A percentile compares a stretch with the other conserved stretches of the same genome.
phyloP scores from a whole-genome alignment of 2,888 invertebrate genomes.

The Parascotia fuliginaria region DNA sequence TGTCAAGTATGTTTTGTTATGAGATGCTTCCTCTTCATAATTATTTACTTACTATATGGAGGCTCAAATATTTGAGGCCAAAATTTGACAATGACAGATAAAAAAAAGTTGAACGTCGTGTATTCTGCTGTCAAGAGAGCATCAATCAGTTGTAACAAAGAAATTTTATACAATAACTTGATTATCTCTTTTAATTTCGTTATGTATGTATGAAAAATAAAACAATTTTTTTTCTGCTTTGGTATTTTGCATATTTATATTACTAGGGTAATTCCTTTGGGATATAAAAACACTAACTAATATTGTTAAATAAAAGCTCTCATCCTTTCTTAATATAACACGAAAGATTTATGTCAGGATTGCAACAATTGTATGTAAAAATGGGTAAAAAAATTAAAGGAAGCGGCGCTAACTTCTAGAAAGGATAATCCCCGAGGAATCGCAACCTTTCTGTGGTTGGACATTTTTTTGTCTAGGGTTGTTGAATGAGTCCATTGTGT shows the following conservation, averaged over 20 bases:
- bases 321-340: conserved; percentile 19
- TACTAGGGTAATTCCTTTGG: conserved; percentile 5
- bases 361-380: conserved; percentile 50
- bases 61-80: conserved; percentile 33
- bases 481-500: conserved; percentile 73
- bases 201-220: too few relatives aligned
- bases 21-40: conserved; percentile 39
- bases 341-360: conserved; percentile 47
- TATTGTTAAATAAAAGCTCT: conserved; percentile 32
- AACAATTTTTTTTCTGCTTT: too few relatives aligned
- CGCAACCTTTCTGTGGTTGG: conserved; percentile 62
- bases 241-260: background rate
- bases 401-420: conserved; percentile 73
- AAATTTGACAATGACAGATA: conserved; percentile 27
- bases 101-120: conserved; percentile 3
- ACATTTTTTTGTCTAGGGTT: conserved; percentile 57
- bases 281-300: conserved; percentile 15
- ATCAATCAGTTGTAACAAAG: conserved; percentile 11
- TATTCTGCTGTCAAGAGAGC: conserved; percentile 4
- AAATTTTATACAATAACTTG: conserved; percentile 2
- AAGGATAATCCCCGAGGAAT: conserved; percentile 71
- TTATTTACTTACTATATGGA: conserved; percentile 41
- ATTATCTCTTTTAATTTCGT: too few relatives aligned
- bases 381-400: conserved; percentile 40
- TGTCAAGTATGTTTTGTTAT: conserved; percentile 64